A percentile compares a stretch with the other conserved stretches of the same genome.
Evolutionary conservation across 2,113 vertebrate species (phyloP).

Genomic region (Sterrhoptilus dennistouni): DNA sequence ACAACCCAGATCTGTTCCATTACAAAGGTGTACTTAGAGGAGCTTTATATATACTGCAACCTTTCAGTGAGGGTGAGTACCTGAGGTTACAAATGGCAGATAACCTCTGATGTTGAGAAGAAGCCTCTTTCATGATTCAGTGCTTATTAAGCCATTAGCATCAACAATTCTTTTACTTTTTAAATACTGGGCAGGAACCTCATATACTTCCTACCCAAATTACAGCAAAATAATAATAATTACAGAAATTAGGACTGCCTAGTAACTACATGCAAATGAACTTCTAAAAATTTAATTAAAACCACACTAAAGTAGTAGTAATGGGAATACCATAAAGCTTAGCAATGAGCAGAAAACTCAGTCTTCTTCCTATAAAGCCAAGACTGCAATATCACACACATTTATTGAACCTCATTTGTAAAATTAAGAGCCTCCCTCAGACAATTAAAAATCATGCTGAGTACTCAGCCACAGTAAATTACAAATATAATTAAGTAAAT

Average conservation of each 20-base stretch:
- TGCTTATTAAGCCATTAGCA: neutral
- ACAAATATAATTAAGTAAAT: slow-evolving; percentile 59
- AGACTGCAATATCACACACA: neutral
- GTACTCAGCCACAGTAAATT: slow-evolving; percentile 36
- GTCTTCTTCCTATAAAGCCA: neutral
- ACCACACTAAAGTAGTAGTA: neutral
- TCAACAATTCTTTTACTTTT: neutral
- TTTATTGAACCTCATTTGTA: slow-evolving; percentile 24
- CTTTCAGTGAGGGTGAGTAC: neutral
- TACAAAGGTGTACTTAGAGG: neutral
- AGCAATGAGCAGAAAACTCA: neutral
- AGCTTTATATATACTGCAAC: neutral
- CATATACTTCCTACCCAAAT: neutral
- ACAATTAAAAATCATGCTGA: slow-evolving; percentile 60
- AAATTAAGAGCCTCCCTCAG: slow-evolving; percentile 30
- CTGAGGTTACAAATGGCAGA: neutral
- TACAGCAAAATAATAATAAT: neutral
- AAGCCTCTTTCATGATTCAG: neutral
- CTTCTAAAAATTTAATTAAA: slow-evolving; percentile 23
- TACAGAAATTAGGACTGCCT: neutral
- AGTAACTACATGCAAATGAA: neutral
- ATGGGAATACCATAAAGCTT: neutral
- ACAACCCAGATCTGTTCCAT: neutral
- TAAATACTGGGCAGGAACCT: neutral
- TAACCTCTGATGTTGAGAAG: neutral